Percentiles rank a stretch among this genome's conserved stretches.
phyloP scores from a whole-genome alignment of 2,113 vertebrate species.

The Crotophaga sulcirostris region DNA sequence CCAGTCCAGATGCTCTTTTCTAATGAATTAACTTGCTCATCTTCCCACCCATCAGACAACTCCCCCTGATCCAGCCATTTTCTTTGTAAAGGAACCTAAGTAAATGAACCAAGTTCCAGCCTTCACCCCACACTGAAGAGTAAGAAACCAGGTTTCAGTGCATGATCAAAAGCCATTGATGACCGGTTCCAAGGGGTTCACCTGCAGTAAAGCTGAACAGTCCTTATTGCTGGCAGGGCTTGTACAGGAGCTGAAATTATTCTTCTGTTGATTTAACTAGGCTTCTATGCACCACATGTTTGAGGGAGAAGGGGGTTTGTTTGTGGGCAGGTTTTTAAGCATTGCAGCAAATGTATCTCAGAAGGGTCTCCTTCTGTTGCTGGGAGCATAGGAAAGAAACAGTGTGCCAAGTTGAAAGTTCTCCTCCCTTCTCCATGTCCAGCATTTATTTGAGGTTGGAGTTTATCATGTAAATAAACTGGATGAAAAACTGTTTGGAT shows the following conservation, averaged over 20 bases:
- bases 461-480: background rate
- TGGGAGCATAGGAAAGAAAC: background rate
- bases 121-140: background rate
- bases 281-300: fast-evolving
- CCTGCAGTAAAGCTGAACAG: background rate
- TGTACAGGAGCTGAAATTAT: background rate
- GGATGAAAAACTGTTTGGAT: background rate
- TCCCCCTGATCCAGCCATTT: background rate
- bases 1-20: background rate
- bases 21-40: background rate
- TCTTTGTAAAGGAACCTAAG: background rate
- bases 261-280: background rate
- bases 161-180: background rate
- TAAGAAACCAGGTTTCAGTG: background rate
- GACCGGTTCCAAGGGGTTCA: background rate
- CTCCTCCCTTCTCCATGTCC: background rate
- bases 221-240: background rate
- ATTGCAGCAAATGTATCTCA: background rate
- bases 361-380: background rate
- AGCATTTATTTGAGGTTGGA: background rate
- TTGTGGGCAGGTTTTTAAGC: background rate
- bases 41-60: background rate
- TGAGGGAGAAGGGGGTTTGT: background rate
- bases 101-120: background rate
- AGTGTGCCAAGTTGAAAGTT: background rate